Conservation (phyloP, 2,888 invertebrate species). For the Tricholauxania praeusta region DNA sequence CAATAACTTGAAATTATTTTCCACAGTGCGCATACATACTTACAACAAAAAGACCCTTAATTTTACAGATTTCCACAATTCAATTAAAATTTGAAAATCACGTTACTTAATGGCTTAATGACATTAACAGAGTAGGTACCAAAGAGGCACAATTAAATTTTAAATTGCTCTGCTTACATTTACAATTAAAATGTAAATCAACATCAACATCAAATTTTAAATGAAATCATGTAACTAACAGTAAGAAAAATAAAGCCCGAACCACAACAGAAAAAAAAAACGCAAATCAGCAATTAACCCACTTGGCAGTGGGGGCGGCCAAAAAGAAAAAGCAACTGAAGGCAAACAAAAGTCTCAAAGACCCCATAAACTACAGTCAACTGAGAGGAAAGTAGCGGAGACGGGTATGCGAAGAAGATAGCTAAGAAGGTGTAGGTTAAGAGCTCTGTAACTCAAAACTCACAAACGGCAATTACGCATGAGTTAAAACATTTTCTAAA, state of each 20-base stretch:
- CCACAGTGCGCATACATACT: too few relatives aligned
- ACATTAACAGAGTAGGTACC: neutral
- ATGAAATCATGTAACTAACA: neutral
- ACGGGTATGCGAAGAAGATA: neutral
- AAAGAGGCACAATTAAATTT: constrained; percentile 14
- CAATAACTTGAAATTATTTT: too few relatives aligned
- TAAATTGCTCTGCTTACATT: neutral
- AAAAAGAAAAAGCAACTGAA: neutral
- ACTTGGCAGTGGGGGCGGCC: constrained; percentile 4
- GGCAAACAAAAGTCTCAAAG: too few relatives aligned
- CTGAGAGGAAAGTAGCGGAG: too few relatives aligned
- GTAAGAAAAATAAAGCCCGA: neutral
- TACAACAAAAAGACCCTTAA: neutral
- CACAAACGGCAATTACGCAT: neutral
- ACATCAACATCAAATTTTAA: neutral
- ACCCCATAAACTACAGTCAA: too few relatives aligned
- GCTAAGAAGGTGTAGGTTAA: neutral
- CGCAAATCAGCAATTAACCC: constrained; percentile 21
- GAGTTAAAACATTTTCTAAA: too few relatives aligned
- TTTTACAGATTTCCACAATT: neutral
- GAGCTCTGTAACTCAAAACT: neutral
- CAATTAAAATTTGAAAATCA: neutral
- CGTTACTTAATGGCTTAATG: constrained; percentile 13
- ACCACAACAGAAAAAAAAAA: neutral
- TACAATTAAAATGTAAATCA: too few relatives aligned